phyloP scores from a whole-genome alignment of 1,140 invertebrate species.

The Pseudomyrmex dendroicus region DNA sequence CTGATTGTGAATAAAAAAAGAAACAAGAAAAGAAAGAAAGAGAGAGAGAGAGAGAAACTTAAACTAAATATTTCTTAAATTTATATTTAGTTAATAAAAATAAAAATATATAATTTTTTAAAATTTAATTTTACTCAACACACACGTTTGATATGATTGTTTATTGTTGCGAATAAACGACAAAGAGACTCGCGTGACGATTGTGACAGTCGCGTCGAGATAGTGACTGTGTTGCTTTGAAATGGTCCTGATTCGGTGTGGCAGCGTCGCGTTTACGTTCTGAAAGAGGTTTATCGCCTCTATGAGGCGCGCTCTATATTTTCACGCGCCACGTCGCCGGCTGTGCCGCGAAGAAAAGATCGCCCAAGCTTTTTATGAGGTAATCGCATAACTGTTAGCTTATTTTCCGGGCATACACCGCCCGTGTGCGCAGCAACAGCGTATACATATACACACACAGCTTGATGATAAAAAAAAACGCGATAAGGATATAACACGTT shows the following conservation, averaged over 20 bases:
- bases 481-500: conserved; percentile 7
- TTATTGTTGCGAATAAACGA: conserved; percentile 11
- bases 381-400: conserved; percentile 57
- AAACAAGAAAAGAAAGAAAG: not conserved
- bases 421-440: conserved; percentile 19
- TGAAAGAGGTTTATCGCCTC: conserved; percentile 53
- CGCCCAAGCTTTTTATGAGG: conserved; percentile 46
- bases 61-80: not conserved
- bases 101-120: not conserved
- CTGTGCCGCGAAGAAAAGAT: conserved; percentile 44
- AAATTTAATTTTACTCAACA: no score
- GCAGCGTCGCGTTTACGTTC: conserved; percentile 36
- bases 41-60: not conserved
- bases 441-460: conserved; percentile 31
- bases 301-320: conserved; percentile 37
- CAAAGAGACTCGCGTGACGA: conserved; percentile 10
- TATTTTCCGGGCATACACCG: conserved; percentile 43
- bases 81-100: not conserved
- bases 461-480: conserved; percentile 32
- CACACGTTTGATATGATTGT: not conserved
- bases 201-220: conserved; percentile 13
- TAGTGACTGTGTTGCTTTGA: not conserved
- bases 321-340: conserved; percentile 27
- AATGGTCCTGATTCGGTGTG: not conserved
- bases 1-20: not conserved